Percentiles rank a stretch among this genome's conserved stretches.
Conservation (phyloP, 1,140 invertebrate genomes). For the Sycobia sp. region DNA sequence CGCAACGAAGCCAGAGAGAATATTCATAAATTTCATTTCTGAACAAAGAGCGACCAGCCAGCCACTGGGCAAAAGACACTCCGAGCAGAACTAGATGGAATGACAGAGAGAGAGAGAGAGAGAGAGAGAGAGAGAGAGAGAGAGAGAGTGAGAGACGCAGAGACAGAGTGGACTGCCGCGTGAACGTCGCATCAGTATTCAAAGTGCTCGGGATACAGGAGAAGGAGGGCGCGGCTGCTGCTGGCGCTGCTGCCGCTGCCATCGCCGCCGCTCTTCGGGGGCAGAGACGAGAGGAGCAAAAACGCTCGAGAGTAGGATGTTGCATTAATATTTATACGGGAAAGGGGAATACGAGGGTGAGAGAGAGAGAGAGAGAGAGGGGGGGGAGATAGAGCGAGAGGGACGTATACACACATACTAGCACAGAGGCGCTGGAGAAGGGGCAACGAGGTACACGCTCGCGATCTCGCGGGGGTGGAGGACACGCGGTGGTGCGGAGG, state of each 20-base stretch:
- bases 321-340: constrained; percentile 64
- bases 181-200: constrained; percentile 57
- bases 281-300: constrained; percentile 56
- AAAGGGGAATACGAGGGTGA: constrained; percentile 45
- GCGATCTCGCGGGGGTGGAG: constrained; percentile 5
- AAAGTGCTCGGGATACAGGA: constrained; percentile 52
- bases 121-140: constrained; percentile 32
- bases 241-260: constrained; percentile 22
- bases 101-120: constrained; percentile 42
- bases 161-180: constrained; percentile 30
- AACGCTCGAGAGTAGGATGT: constrained; percentile 60
- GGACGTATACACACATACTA: no score
- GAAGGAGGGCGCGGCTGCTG: constrained; percentile 50
- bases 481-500: background rate
- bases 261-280: no score
- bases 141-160: constrained; percentile 37
- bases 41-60: constrained; percentile 47
- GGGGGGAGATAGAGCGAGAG: background rate
- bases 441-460: background rate
- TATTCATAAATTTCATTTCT: constrained; percentile 55
- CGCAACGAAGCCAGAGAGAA: constrained; percentile 32
- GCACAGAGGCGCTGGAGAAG: constrained; percentile 4
- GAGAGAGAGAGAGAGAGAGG: constrained; percentile 34
- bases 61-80: background rate
- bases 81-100: background rate